Evolutionary conservation across 2,113 vertebrate genomes (phyloP).

Genomic region (Elachura formosa): DNA sequence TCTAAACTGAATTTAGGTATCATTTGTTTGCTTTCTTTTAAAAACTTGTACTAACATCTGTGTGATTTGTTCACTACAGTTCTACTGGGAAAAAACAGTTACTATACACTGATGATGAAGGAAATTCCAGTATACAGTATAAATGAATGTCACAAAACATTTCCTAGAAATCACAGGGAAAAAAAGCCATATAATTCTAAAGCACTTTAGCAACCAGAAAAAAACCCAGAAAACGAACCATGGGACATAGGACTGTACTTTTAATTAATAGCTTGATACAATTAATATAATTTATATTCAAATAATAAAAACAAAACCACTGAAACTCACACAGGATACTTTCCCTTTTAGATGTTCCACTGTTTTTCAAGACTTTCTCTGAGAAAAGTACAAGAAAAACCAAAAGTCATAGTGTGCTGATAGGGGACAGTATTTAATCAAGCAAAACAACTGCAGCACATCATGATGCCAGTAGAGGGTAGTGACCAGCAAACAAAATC

Average conservation of each 20-base stretch:
- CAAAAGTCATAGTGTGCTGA: background rate
- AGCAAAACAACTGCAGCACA: background rate
- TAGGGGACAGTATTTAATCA: background rate
- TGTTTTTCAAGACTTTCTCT: background rate
- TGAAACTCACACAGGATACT: background rate
- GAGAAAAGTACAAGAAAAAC: background rate
- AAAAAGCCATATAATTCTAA: background rate
- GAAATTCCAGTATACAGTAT: background rate
- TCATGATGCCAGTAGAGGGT: background rate
- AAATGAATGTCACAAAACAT: background rate
- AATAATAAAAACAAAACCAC: background rate
- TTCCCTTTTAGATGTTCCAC: background rate
- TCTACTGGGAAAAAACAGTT: background rate
- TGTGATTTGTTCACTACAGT: background rate
- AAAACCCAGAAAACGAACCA: background rate
- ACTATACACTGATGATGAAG: background rate
- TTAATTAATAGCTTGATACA: background rate
- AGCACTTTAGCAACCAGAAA: background rate
- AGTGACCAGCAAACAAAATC: background rate
- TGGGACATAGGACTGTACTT: background rate
- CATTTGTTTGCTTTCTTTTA: background rate
- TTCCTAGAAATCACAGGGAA: background rate
- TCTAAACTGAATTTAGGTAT: background rate
- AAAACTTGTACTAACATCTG: background rate
- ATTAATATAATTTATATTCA: background rate